phyloP scores from a whole-genome alignment of 2,888 invertebrate species.

The Agriotes lineatus region DNA sequence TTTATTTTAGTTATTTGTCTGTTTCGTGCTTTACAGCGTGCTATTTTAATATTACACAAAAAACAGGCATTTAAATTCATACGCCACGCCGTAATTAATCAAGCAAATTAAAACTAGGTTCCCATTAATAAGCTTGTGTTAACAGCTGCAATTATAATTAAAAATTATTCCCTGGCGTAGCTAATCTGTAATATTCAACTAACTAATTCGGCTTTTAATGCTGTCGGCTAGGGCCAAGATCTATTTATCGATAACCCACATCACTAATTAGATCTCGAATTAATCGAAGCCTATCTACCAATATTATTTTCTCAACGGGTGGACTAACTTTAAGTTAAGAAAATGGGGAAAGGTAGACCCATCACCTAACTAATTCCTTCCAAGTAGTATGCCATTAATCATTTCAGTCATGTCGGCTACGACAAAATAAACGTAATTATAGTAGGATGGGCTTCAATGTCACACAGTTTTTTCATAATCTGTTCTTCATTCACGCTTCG shows the following conservation, averaged over 20 bases:
- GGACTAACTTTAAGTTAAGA: constrained; percentile 61
- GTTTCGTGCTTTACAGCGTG: too few species aligned
- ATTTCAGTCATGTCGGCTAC: constrained; percentile 55
- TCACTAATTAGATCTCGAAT: constrained; percentile 53
- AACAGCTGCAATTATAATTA: too few species aligned
- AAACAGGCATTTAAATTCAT: too few species aligned
- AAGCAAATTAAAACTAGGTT: too few species aligned
- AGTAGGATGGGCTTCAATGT: constrained; percentile 70
- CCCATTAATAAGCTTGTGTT: too few species aligned
- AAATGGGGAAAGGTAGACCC: constrained; percentile 61
- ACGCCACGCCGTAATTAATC: too few species aligned
- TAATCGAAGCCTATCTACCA: constrained; percentile 55
- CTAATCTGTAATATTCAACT: not conserved
- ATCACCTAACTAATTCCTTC: too few species aligned
- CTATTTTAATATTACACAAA: too few species aligned
- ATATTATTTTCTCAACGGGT: constrained; percentile 61
- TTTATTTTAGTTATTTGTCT: too few species aligned
- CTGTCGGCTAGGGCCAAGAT: constrained; percentile 27
- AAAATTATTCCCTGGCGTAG: not conserved
- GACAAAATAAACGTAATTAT: constrained; percentile 66
- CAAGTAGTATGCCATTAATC: not conserved
- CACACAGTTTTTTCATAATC: constrained; percentile 68
- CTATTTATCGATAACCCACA: constrained; percentile 51
- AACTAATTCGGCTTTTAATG: not conserved
- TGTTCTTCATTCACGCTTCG: constrained; percentile 64